Conservation (phyloP, 1,140 invertebrate species). For the Drosophila sproati region DNA sequence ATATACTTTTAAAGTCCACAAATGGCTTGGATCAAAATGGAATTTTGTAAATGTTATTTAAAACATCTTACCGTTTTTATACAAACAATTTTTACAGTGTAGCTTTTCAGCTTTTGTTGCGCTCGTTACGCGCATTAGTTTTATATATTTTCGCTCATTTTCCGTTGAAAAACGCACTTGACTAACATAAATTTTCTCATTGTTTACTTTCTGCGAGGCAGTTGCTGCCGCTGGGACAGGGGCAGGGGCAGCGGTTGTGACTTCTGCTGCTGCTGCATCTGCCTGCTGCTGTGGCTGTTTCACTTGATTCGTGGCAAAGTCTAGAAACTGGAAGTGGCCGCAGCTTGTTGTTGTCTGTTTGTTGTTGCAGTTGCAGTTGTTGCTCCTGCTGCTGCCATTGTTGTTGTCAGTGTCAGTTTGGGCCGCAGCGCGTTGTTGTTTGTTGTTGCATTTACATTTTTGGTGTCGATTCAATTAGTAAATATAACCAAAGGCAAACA, state of each 20-base stretch:
- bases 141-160: slow-evolving; percentile 78
- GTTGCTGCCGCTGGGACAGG: slow-evolving; percentile 1
- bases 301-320: slow-evolving; percentile 36
- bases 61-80: background rate
- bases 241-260: background rate
- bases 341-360: slow-evolving; percentile 24
- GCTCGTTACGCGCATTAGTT: slow-evolving; percentile 73
- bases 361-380: slow-evolving; percentile 17
- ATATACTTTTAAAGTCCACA: too few species aligned
- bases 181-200: slow-evolving; percentile 83
- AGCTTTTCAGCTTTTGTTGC: slow-evolving; percentile 16
- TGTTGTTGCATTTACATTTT: slow-evolving; percentile 84
- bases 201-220: slow-evolving; percentile 65
- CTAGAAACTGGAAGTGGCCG: slow-evolving; percentile 68
- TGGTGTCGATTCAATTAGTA: slow-evolving; percentile 85
- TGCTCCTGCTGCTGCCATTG: slow-evolving; percentile 49
- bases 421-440: slow-evolving; percentile 58
- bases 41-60: background rate
- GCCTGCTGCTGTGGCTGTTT: slow-evolving; percentile 26
- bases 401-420: slow-evolving; percentile 54
- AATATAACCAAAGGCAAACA: slow-evolving; percentile 84
- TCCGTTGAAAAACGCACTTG: slow-evolving; percentile 80
- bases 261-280: slow-evolving; percentile 48
- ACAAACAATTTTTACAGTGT: background rate
- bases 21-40: too few species aligned